phyloP scores from a whole-genome alignment of 1,140 invertebrate genomes.

The Heterodera carotae region DNA sequence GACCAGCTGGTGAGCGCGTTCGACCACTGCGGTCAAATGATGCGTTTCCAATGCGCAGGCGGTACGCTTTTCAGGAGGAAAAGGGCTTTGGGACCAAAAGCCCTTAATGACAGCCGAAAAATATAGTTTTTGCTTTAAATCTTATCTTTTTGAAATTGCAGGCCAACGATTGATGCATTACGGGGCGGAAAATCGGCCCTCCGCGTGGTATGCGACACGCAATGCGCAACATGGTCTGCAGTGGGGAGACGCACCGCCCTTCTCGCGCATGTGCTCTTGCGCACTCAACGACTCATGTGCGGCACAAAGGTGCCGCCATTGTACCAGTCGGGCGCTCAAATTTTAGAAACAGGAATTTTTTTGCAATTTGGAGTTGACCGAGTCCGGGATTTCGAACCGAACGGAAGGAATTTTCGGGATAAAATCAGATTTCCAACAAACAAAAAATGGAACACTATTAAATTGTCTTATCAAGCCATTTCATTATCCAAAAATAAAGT shows the following conservation, averaged over 20 bases:
- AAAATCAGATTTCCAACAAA: neutral
- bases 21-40: conserved; percentile 55
- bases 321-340: no score
- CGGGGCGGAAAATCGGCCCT: conserved; percentile 57
- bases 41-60: conserved; percentile 59
- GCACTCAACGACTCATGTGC: conserved; percentile 61
- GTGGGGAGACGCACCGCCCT: conserved; percentile 63
- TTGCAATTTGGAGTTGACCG: no score
- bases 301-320: conserved; percentile 34
- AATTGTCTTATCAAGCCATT: conserved; percentile 14
- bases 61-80: conserved; percentile 4
- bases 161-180: conserved; percentile 58
- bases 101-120: no score
- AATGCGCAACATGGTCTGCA: conserved; percentile 63
- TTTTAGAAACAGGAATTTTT: no score
- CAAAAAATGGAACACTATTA: conserved; percentile 15
- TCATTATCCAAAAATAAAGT: neutral
- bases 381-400: conserved; percentile 10
- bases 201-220: conserved; percentile 62
- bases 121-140: neutral
- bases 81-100: no score
- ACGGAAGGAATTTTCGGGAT: neutral
- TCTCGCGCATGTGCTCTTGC: conserved; percentile 61
- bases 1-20: conserved; percentile 59
- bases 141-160: neutral